A percentile compares a stretch with the other conserved stretches of the same genome.
These are phyloP conservation scores for Drosophila chauvacae DNA, from an alignment of 1,140 invertebrate species.

Conservation along the genomic window DNA sequence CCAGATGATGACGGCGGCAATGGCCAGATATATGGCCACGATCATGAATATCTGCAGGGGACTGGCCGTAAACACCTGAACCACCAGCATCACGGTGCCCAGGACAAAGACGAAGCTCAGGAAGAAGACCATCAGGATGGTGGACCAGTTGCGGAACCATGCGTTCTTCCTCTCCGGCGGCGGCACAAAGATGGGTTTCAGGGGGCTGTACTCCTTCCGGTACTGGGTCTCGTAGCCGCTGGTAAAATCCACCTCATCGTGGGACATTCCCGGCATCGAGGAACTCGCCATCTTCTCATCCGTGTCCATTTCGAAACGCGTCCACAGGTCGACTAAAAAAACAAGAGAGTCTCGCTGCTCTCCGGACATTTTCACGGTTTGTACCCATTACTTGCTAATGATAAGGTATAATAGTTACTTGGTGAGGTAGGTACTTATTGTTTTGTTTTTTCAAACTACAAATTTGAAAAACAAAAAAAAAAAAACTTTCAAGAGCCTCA, in stretches of 20 bases:
- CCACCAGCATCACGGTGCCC: conserved; percentile 61
- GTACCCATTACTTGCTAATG: background rate
- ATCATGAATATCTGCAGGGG: conserved; percentile 60
- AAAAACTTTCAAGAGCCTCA: no score
- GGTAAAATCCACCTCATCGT: conserved; percentile 77
- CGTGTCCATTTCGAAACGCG: conserved; percentile 69
- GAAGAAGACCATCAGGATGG: conserved; percentile 62
- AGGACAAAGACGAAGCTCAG: conserved; percentile 56
- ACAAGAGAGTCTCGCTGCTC: conserved; percentile 17
- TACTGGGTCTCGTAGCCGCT: conserved; percentile 81
- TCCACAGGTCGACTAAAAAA: conserved; percentile 51
- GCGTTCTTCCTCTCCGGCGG: conserved; percentile 63
- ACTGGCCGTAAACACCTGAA: conserved; percentile 62
- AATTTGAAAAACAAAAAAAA: no score
- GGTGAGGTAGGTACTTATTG: no score
- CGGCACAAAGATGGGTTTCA: conserved; percentile 54
- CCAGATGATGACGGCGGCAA: conserved; percentile 66
- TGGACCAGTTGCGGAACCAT: conserved; percentile 69
- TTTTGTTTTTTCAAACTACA: no score
- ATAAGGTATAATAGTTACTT: background rate
- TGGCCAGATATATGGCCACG: conserved; percentile 52
- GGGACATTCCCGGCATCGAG: conserved; percentile 17
- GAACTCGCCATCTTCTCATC: conserved; percentile 49
- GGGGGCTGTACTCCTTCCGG: conserved; percentile 69
- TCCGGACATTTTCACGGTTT: conserved; percentile 11